Conservation (phyloP, 2,888 invertebrate species). For the Nymphalis urticae region DNA sequence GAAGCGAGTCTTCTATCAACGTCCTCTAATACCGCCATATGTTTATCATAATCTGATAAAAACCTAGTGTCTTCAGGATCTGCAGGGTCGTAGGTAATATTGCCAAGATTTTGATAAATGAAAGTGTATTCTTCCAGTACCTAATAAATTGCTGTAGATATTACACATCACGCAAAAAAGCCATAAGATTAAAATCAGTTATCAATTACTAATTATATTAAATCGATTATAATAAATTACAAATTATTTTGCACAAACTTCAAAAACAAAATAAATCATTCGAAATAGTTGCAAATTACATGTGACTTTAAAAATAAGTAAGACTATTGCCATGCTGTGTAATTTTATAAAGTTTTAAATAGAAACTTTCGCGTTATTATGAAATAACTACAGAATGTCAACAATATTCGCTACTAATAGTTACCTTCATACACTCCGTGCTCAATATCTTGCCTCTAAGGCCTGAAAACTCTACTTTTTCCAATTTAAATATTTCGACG, state of each 20-base stretch:
- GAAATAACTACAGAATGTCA: too few relatives aligned
- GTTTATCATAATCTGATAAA: constrained; percentile 83
- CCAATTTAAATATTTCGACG: constrained; percentile 91
- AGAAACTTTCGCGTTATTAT: too few relatives aligned
- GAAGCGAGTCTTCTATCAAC: constrained; percentile 90
- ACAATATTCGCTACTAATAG: constrained; percentile 10
- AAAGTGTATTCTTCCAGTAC: constrained; percentile 65
- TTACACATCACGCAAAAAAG: too few relatives aligned
- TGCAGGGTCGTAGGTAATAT: constrained; percentile 88
- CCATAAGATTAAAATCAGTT: too few relatives aligned
- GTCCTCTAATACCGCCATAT: constrained; percentile 84
- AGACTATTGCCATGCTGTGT: too few relatives aligned
- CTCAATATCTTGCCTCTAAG: constrained; percentile 83
- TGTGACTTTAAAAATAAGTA: too few relatives aligned
- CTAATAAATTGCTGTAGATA: constrained; percentile 42
- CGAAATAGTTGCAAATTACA: too few relatives aligned
- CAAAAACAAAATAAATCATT: too few relatives aligned
- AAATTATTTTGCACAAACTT: too few relatives aligned
- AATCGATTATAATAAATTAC: too few relatives aligned
- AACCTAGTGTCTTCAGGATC: constrained; percentile 86
- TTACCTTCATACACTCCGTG: constrained; percentile 72
- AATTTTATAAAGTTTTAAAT: too few relatives aligned
- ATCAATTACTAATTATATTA: too few relatives aligned
- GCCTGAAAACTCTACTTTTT: constrained; percentile 91
- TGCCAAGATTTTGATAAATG: constrained; percentile 62